Evolutionary conservation across 2,888 invertebrate genomes (phyloP), one percentile per base, ranked within the genome.

Genomic region (Yponomeuta plumbellus): DNA sequence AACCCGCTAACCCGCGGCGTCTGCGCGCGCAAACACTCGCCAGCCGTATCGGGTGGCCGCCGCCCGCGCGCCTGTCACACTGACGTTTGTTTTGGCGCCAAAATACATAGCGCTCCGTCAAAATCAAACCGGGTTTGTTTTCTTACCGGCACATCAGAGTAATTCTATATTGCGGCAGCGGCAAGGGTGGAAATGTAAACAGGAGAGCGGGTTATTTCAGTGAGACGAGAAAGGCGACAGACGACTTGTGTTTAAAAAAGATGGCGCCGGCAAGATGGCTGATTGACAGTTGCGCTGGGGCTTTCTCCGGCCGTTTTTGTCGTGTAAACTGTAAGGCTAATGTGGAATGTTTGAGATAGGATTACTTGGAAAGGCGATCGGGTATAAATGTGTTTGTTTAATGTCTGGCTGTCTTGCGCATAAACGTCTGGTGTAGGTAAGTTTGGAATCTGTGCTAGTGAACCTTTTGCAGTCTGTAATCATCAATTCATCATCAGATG

Each of bases 81-180:
- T 89, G 89, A 89, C 90, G 89, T 90, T 91, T 90, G 88, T 90
- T 91, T 90, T 91, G 88, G 88, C 90, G 90, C 90, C 88, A 86
- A 90, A 90, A 89, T 86, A 88, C 88, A 90, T 89, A 90, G 88
- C 85, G 88, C 87, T 81, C 83, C 63, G 58, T 62, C 63, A 64
- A 57, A 86, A 85, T 85, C 85, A 84, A 86, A 84, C 84, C 76
- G 76, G 76, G 89, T 88, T 88, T 90, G 88, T 90, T 90, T 88
- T 89, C 88, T 85, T 88, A 84, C 83, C 86, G 86, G 85, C 84
- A 88, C 85, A 85, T 88, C 86, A 85, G 80, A 83, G 88, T 89
- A 89, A 90, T 86, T 85, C 86, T 89, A 90, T 90, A 90, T 90
- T 89, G 88, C 85, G 82, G 85, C 85, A 80, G 81, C 88, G 81